Percentiles rank a stretch among this genome's conserved stretches.
Conservation (phyloP, 2,113 vertebrate genomes). For the Smithornis capensis region DNA sequence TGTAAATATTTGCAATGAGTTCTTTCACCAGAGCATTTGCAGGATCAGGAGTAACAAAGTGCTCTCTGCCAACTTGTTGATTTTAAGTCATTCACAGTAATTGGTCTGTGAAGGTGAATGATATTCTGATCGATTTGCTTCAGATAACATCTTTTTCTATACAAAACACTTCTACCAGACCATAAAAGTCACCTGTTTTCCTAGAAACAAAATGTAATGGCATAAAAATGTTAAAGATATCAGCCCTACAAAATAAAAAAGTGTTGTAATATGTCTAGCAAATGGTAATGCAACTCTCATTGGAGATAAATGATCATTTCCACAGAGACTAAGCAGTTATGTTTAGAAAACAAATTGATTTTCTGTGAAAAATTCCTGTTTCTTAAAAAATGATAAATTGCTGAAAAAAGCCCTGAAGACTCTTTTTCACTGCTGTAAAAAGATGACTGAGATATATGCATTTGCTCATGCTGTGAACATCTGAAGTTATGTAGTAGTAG, state of each 20-base stretch:
- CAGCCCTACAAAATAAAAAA: not conserved
- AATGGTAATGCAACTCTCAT: not conserved
- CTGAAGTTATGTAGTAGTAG: not conserved
- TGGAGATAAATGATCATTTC: not conserved
- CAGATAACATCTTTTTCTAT: not conserved
- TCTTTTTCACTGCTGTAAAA: not conserved
- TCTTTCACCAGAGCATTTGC: not conserved
- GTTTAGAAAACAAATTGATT: not conserved
- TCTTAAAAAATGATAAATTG: not conserved
- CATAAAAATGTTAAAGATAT: not conserved
- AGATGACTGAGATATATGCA: not conserved
- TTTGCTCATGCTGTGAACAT: not conserved
- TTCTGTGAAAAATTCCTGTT: not conserved
- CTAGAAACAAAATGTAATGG: not conserved
- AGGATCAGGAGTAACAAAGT: not conserved
- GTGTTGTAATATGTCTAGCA: not conserved
- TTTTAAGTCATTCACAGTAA: not conserved
- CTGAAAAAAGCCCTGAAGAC: not conserved
- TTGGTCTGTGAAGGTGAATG: not conserved
- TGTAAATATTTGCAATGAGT: not conserved
- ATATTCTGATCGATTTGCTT: not conserved
- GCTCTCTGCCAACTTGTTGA: not conserved
- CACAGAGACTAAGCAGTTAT: not conserved
- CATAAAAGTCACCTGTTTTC: not conserved
- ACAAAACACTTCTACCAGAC: not conserved